phyloP scores from a whole-genome alignment of 1,140 invertebrate genomes.

The Drosophila prosaltans region DNA sequence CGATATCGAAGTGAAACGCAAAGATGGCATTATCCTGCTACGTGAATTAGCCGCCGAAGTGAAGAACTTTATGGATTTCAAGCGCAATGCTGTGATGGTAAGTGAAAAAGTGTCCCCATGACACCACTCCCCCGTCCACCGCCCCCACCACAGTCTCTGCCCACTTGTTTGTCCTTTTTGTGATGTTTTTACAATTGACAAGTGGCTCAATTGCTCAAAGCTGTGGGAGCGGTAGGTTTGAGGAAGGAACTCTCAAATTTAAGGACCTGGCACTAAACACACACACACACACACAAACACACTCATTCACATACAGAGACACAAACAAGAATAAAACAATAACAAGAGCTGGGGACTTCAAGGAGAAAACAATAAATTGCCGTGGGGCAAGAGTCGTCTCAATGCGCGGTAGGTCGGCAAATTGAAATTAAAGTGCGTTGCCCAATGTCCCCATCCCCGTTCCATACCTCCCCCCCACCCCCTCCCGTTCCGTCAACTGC shows the following conservation, averaged over 20 bases:
- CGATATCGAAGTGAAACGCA: slow-evolving; percentile 88
- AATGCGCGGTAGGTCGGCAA: slow-evolving; percentile 47
- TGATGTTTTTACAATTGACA: slow-evolving; percentile 59
- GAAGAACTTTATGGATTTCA: slow-evolving; percentile 95
- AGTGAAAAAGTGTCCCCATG: slow-evolving; percentile 73
- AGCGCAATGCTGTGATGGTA: slow-evolving; percentile 94
- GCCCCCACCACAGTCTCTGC: neutral
- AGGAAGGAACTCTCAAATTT: slow-evolving; percentile 48
- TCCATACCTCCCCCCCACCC: neutral
- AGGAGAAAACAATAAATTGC: slow-evolving; percentile 76
- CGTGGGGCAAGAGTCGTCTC: slow-evolving; percentile 45
- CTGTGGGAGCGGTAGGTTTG: slow-evolving; percentile 20
- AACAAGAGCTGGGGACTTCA: slow-evolving; percentile 50
- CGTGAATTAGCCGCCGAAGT: slow-evolving; percentile 92
- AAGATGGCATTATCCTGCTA: slow-evolving; percentile 92
- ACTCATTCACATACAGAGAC: neutral
- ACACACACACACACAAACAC: slow-evolving; percentile 27
- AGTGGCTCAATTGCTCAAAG: slow-evolving; percentile 71
- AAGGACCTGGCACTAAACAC: slow-evolving; percentile 53
- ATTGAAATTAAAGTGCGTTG: slow-evolving; percentile 75
- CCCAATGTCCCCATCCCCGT: slow-evolving; percentile 12
- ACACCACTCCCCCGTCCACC: neutral
- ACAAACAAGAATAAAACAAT: slow-evolving; percentile 46
- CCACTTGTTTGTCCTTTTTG: slow-evolving; percentile 7
- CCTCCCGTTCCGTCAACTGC: neutral